Percentiles rank a stretch among this genome's conserved stretches.
These are phyloP conservation scores for Dipodomys merriami DNA, from an alignment of 2,113 vertebrate genomes.

Conservation along the genomic window DNA sequence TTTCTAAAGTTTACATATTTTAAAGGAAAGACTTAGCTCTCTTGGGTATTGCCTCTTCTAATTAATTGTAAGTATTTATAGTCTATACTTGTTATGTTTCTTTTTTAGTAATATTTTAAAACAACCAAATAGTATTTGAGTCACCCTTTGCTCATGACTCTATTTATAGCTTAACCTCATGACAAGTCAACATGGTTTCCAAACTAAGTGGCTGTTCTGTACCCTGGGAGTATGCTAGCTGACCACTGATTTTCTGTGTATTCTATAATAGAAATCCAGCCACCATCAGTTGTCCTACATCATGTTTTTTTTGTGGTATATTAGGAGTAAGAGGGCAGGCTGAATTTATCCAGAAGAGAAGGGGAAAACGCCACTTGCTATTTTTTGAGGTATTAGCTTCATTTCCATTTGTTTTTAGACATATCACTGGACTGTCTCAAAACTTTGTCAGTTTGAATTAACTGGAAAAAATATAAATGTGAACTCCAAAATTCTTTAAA, in stretches of 20 bases:
- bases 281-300: slow-evolving; percentile 7
- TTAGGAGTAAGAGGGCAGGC: not conserved
- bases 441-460: slow-evolving; percentile 60
- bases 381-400: not conserved
- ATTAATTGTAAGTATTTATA: slow-evolving; percentile 29
- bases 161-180: slow-evolving; percentile 74
- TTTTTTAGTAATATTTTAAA: slow-evolving; percentile 61
- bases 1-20: slow-evolving; percentile 40
- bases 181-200: slow-evolving; percentile 69
- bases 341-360: slow-evolving; percentile 31
- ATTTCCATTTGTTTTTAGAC: slow-evolving; percentile 43
- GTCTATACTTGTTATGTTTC: slow-evolving; percentile 40
- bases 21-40: slow-evolving; percentile 45
- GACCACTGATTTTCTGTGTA: slow-evolving; percentile 38
- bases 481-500: slow-evolving; percentile 33
- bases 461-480: slow-evolving; percentile 10
- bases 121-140: slow-evolving; percentile 73
- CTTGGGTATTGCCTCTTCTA: slow-evolving; percentile 42
- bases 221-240: slow-evolving; percentile 52
- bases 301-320: slow-evolving; percentile 24
- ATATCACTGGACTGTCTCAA: not conserved
- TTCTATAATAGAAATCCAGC: slow-evolving; percentile 46
- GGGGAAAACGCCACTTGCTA: not conserved
- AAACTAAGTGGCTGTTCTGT: slow-evolving; percentile 49
- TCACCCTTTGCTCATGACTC: slow-evolving; percentile 73